Evolutionary conservation across 92 coral and sea anemone genomes (phyloP).

Genomic region (Epizoanthus stellaris): DNA sequence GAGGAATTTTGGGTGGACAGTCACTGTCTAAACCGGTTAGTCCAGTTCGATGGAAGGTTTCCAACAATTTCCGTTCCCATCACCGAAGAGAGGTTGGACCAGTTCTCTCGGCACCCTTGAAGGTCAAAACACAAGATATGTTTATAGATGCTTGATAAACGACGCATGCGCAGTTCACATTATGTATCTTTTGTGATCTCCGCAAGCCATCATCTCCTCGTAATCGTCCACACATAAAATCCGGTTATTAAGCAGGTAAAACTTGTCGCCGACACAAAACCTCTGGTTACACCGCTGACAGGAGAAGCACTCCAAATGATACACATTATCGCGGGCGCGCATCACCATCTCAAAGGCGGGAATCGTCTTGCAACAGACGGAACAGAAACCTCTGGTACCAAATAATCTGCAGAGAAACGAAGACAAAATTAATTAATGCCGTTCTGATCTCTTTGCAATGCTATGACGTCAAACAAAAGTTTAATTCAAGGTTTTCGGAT

Average conservation of each 20-base stretch:
- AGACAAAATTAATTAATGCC: not conserved
- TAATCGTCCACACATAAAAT: slow-evolving; percentile 95
- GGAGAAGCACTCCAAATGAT: slow-evolving; percentile 96
- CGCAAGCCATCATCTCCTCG: slow-evolving; percentile 87
- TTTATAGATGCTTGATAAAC: no score
- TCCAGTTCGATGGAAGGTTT: no score
- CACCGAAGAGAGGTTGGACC: no score
- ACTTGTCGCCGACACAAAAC: slow-evolving; percentile 99
- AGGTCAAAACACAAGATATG: no score
- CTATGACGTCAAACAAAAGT: no score
- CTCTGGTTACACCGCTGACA: slow-evolving; percentile 98
- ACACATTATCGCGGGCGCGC: slow-evolving; percentile 97
- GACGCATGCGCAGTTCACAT: slow-evolving; percentile 37
- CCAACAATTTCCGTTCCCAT: no score
- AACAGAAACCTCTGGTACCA: slow-evolving; percentile 92
- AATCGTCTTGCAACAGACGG: slow-evolving; percentile 94
- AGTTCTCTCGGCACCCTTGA: no score
- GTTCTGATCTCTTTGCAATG: not conserved
- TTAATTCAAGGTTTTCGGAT: no score
- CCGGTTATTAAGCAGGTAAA: slow-evolving; percentile 87
- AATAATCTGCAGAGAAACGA: slow-evolving; percentile 76
- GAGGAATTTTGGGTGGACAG: no score
- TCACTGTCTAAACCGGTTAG: no score
- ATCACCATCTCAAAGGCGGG: slow-evolving; percentile 99
- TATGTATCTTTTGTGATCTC: slow-evolving; percentile 76